Conservation (phyloP, 2,113 vertebrate genomes). For the Rhegmatorhina hoffmannsi region DNA sequence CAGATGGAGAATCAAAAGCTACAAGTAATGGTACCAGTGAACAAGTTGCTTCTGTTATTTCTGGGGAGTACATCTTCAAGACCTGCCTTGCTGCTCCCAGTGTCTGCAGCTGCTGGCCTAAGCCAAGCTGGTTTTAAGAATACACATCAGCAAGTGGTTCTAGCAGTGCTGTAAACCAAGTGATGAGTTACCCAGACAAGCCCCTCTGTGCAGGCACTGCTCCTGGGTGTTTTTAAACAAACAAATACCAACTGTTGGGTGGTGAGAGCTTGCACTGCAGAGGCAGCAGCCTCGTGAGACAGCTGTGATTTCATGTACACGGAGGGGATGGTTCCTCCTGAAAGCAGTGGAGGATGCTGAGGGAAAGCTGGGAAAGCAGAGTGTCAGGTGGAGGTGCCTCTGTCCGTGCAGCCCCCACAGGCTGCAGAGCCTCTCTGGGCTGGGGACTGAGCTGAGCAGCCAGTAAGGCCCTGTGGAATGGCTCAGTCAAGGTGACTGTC, state of each 20-base stretch:
- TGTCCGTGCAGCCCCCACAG: neutral
- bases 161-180: neutral
- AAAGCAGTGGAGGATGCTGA: neutral
- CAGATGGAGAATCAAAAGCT: constrained; percentile 85
- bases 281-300: neutral
- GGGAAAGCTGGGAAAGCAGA: neutral
- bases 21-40: constrained; percentile 74
- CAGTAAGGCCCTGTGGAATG: neutral
- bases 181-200: neutral
- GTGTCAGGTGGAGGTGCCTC: neutral
- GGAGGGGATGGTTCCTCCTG: neutral
- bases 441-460: neutral
- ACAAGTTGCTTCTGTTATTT: neutral
- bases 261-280: neutral
- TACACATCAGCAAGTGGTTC: neutral
- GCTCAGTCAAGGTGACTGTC: neutral
- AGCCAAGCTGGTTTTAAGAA: neutral
- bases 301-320: fast-evolving
- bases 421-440: neutral
- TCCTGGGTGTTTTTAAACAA: neutral
- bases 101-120: neutral
- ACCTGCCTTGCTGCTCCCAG: neutral
- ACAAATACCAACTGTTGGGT: fast-evolving
- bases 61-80: neutral
- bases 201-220: neutral